These are phyloP conservation scores for Radopholus similis DNA, from an alignment of 1,140 invertebrate genomes.

Conservation along the genomic window DNA sequence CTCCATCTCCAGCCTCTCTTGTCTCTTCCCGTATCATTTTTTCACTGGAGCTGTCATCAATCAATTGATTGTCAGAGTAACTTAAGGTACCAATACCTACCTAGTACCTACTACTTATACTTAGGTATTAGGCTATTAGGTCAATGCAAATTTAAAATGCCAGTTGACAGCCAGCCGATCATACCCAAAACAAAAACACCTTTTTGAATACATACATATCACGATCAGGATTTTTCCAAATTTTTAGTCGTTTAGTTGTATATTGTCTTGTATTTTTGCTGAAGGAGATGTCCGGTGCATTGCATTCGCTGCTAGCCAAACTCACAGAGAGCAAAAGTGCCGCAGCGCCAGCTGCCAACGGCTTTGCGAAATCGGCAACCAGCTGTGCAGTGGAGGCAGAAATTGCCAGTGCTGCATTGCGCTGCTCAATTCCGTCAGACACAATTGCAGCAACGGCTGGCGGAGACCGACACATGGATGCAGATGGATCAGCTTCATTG, in stretches of 20 bases:
- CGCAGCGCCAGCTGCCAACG: not conserved
- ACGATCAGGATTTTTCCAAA: not conserved
- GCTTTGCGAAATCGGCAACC: not conserved
- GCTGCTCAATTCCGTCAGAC: too few species aligned
- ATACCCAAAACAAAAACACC: not conserved
- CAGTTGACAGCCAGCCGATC: not conserved
- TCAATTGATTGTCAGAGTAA: not conserved
- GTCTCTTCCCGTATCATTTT: too few species aligned
- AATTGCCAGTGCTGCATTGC: too few species aligned
- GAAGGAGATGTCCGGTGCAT: not conserved
- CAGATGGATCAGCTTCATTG: too few species aligned
- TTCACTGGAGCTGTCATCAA: not conserved
- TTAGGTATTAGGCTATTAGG: not conserved
- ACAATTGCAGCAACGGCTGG: too few species aligned
- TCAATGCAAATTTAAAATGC: not conserved
- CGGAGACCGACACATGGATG: too few species aligned
- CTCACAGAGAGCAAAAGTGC: not conserved
- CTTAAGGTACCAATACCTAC: not conserved
- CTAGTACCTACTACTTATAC: not conserved
- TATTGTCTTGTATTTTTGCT: too few species aligned
- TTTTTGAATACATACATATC: not conserved
- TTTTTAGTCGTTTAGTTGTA: too few species aligned
- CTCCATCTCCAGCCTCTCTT: too few species aligned
- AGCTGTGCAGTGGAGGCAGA: too few species aligned
- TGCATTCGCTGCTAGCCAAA: not conserved